Evolutionary conservation across 2,113 vertebrate genomes (phyloP).

Genomic region (Campylomormyrus tamandua): DNA sequence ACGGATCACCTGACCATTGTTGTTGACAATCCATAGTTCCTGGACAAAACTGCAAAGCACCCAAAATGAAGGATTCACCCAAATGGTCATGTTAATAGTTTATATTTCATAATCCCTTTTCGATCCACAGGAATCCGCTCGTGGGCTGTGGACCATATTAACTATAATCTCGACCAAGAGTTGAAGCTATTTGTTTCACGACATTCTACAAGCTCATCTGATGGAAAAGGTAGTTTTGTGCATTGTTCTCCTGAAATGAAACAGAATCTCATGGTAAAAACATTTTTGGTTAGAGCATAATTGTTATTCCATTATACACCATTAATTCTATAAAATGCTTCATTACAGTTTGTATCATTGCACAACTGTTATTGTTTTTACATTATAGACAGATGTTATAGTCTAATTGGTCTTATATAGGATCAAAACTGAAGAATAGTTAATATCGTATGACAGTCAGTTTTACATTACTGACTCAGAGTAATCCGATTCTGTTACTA

Average conservation of each 20-base stretch:
- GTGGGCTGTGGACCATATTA: conserved; percentile 87
- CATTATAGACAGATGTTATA: neutral
- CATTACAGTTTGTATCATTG: neutral
- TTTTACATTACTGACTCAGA: neutral
- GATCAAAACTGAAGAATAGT: neutral
- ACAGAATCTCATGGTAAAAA: neutral
- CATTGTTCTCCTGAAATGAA: neutral
- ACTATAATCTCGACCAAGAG: conserved; percentile 95
- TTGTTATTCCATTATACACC: neutral
- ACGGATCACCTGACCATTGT: neutral
- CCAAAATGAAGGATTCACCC: neutral
- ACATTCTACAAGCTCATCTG: conserved; percentile 89
- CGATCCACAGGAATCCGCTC: conserved; percentile 81
- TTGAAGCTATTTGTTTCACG: conserved; percentile 94
- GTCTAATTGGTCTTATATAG: neutral
- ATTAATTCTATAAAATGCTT: neutral
- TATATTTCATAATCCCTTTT: conserved; percentile 7
- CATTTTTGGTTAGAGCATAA: neutral
- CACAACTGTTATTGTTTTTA: neutral
- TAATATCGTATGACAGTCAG: neutral
- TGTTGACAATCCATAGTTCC: neutral
- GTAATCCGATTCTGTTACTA: conserved; percentile 23
- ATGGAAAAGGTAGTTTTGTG: conserved; percentile 77
- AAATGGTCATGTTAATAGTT: neutral
- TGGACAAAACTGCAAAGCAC: neutral